Percentiles rank a stretch among this genome's conserved stretches.
Conservation (phyloP, 92 coral and sea anemone species). For the Epizoanthus illoricatus region DNA sequence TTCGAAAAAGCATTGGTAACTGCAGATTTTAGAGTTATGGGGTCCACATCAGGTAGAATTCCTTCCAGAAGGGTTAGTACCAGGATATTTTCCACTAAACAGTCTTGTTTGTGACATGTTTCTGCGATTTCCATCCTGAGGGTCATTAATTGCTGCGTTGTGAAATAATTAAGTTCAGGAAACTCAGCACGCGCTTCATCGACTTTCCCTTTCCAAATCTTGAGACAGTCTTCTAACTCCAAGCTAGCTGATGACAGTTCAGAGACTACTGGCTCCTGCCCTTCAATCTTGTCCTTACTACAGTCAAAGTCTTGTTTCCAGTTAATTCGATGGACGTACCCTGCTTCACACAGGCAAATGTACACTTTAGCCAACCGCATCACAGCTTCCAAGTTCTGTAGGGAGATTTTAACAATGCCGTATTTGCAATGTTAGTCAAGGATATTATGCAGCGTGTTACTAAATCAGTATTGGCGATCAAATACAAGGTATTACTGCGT, state of each 20-base stretch:
- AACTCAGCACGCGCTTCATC: constrained; percentile 47
- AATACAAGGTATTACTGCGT: too few relatives aligned
- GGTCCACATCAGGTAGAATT: constrained; percentile 55
- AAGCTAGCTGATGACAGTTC: constrained; percentile 50
- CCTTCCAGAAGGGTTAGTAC: constrained; percentile 69
- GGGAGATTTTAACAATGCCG: too few relatives aligned
- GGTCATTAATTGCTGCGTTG: constrained; percentile 70
- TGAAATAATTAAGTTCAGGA: constrained; percentile 68
- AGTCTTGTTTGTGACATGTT: constrained; percentile 46
- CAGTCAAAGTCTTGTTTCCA: constrained; percentile 72
- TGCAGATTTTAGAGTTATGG: constrained; percentile 49
- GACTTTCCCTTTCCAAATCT: constrained; percentile 58
- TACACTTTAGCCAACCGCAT: constrained; percentile 56
- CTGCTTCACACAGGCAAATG: constrained; percentile 55
- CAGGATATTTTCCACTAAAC: constrained; percentile 40
- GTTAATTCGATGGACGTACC: constrained; percentile 52
- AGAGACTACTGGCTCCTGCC: constrained; percentile 42
- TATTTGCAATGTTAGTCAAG: too few relatives aligned
- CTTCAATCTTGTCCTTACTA: constrained; percentile 41
- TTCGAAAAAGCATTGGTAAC: constrained; percentile 5
- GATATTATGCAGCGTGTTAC: too few relatives aligned
- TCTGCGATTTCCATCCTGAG: constrained; percentile 67
- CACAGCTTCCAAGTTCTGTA: constrained; percentile 67
- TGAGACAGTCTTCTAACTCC: constrained; percentile 57
- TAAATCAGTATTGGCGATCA: too few relatives aligned